These are phyloP conservation scores for Elmis aenea DNA, from an alignment of 2,888 invertebrate species.

Conservation along the genomic window DNA sequence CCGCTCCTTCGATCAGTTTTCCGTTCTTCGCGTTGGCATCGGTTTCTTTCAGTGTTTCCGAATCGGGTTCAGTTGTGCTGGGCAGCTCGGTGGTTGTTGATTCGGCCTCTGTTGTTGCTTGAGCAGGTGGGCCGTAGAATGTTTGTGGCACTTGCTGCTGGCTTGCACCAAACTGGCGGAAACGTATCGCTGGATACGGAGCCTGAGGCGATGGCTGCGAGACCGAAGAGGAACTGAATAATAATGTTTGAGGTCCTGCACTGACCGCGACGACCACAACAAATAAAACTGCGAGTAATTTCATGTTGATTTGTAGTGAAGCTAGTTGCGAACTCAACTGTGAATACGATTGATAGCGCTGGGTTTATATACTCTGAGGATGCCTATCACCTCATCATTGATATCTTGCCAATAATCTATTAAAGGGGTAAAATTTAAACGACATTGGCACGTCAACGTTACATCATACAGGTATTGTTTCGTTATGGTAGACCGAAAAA, in stretches of 20 bases:
- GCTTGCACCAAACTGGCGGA: background rate
- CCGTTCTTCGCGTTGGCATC: constrained; percentile 16
- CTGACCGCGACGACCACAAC: constrained; percentile 7
- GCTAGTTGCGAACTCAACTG: too few species aligned
- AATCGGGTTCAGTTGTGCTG: constrained; percentile 17
- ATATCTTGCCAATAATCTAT: constrained; percentile 5
- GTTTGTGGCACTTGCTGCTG: constrained; percentile 36
- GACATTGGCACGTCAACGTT: constrained; percentile 19
- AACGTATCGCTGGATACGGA: background rate
- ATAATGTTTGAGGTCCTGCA: background rate
- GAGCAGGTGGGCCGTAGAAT: constrained; percentile 47
- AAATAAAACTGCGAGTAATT: constrained; percentile 10
- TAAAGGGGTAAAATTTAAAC: constrained; percentile 11
- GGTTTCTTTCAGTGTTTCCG: constrained; percentile 11
- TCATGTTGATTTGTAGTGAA: constrained; percentile 13
- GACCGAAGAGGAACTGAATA: too few species aligned
- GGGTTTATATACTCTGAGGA: constrained; percentile 8
- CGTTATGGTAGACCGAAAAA: constrained; percentile 11
- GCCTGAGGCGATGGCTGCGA: background rate
- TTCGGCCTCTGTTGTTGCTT: constrained; percentile 26
- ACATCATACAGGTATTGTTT: constrained; percentile 11
- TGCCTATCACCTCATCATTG: constrained; percentile 7
- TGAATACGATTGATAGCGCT: background rate
- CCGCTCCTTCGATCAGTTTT: constrained; percentile 25
- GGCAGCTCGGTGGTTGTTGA: constrained; percentile 11